phyloP scores from a whole-genome alignment of 1,140 invertebrate species.

The Drosophila athabasca region DNA sequence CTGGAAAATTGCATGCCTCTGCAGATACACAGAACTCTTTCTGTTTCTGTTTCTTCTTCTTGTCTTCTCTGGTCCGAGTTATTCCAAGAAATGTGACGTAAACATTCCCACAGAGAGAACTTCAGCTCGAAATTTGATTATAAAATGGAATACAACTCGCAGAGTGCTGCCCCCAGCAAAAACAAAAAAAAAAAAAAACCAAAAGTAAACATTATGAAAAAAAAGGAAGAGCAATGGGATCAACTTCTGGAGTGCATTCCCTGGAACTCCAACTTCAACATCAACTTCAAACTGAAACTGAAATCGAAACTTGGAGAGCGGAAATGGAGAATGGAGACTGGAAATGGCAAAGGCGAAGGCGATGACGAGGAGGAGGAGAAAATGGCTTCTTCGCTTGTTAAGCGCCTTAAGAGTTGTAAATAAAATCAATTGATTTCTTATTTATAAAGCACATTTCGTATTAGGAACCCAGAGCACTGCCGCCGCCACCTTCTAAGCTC shows the following conservation, averaged over 20 bases:
- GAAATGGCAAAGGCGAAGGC: no score
- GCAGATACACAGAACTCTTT: slow-evolving; percentile 39
- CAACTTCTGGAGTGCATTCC: slow-evolving; percentile 16
- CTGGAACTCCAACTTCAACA: slow-evolving; percentile 34
- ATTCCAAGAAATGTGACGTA: slow-evolving; percentile 36
- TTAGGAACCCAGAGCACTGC: slow-evolving; percentile 29
- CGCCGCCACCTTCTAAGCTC: slow-evolving; percentile 69
- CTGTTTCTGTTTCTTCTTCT: neutral
- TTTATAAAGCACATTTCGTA: slow-evolving; percentile 59
- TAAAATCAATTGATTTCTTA: slow-evolving; percentile 81
- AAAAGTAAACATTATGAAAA: slow-evolving; percentile 58
- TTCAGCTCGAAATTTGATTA: slow-evolving; percentile 32
- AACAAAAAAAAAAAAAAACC: slow-evolving; percentile 43
- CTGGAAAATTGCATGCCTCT: slow-evolving; percentile 20
- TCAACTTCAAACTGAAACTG: slow-evolving; percentile 12
- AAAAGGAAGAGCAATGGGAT: no score
- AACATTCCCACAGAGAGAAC: slow-evolving; percentile 18
- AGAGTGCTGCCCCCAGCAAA: slow-evolving; percentile 22
- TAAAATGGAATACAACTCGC: neutral
- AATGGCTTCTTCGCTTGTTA: slow-evolving; percentile 55
- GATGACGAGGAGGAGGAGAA: slow-evolving; percentile 1
- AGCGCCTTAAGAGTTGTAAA: slow-evolving; percentile 77
- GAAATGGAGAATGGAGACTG: slow-evolving; percentile 3
- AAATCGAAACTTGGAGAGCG: slow-evolving; percentile 2
- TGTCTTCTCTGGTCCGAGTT: neutral